These are phyloP conservation scores for Euthynnus affinis DNA, from an alignment of 2,797 vertebrate species.

Conservation along the genomic window DNA sequence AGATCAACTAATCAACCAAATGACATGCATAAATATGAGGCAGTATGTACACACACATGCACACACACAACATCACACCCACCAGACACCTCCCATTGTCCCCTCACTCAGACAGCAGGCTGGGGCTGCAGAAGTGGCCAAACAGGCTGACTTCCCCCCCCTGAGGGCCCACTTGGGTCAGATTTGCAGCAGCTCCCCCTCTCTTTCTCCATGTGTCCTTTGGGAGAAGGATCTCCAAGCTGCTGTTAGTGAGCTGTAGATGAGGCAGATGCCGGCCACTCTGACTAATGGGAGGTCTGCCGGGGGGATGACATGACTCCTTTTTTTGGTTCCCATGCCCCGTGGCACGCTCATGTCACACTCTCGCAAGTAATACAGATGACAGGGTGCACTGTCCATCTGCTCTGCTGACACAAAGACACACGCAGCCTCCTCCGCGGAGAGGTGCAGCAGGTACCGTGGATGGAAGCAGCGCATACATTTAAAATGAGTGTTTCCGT, in stretches of 20 bases:
- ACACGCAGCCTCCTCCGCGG: constrained; percentile 27
- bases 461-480: neutral
- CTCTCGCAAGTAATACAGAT: constrained; percentile 71
- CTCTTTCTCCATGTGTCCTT: constrained; percentile 54
- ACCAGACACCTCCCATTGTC: constrained; percentile 73
- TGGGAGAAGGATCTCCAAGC: constrained; percentile 75
- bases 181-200: constrained; percentile 61
- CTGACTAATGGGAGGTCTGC: constrained; percentile 61
- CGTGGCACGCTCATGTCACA: constrained; percentile 81
- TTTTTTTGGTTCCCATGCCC: constrained; percentile 85
- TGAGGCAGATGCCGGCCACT: constrained; percentile 80
- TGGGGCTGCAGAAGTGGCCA: constrained; percentile 54
- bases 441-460: constrained; percentile 47
- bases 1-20: constrained; percentile 67
- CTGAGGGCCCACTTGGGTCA: constrained; percentile 61
- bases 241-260: constrained; percentile 55
- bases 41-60: constrained; percentile 17
- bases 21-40: constrained; percentile 58
- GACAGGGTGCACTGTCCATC: constrained; percentile 83
- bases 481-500: neutral
- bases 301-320: constrained; percentile 63
- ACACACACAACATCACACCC: constrained; percentile 23
- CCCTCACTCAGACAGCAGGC: constrained; percentile 74
- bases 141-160: constrained; percentile 76
- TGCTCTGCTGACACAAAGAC: constrained; percentile 76